Conservation (phyloP, 2,797 vertebrate species). For the Acanthurus leucopareius region DNA sequence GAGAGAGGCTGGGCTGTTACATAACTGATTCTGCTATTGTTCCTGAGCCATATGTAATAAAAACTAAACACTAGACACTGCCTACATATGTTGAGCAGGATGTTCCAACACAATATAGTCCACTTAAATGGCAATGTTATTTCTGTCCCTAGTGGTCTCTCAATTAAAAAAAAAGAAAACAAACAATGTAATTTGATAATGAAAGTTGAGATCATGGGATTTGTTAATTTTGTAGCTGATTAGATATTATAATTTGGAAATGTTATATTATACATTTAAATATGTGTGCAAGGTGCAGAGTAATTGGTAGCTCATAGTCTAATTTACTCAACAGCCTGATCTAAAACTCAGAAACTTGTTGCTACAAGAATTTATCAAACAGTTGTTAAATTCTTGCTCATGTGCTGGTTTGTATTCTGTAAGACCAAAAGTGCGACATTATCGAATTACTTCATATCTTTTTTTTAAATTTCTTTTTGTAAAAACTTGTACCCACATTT, state of each 20-base stretch:
- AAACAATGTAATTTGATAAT: too few species aligned
- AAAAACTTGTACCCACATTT: background rate
- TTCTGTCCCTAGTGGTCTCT: too few species aligned
- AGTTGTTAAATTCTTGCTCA: background rate
- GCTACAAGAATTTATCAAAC: background rate
- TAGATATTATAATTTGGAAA: too few species aligned
- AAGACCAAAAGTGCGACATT: background rate
- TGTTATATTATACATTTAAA: too few species aligned
- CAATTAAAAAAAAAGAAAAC: too few species aligned
- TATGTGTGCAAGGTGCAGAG: slow-evolving; percentile 24
- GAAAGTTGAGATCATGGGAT: too few species aligned
- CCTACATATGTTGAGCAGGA: background rate
- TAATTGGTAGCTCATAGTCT: slow-evolving; percentile 4
- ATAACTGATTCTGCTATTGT: background rate
- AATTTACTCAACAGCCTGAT: background rate
- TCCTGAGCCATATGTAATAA: slow-evolving; percentile 1
- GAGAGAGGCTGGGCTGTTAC: background rate
- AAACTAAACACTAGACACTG: background rate
- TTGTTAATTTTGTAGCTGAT: too few species aligned
- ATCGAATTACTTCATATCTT: background rate
- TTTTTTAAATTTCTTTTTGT: background rate
- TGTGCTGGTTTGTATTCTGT: slow-evolving; percentile 12
- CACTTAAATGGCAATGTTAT: background rate
- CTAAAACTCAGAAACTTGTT: background rate
- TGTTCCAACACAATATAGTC: slow-evolving; percentile 15